These are phyloP conservation scores for Coracopsis vasa DNA, from an alignment of 2,113 vertebrate genomes.

Conservation along the genomic window DNA sequence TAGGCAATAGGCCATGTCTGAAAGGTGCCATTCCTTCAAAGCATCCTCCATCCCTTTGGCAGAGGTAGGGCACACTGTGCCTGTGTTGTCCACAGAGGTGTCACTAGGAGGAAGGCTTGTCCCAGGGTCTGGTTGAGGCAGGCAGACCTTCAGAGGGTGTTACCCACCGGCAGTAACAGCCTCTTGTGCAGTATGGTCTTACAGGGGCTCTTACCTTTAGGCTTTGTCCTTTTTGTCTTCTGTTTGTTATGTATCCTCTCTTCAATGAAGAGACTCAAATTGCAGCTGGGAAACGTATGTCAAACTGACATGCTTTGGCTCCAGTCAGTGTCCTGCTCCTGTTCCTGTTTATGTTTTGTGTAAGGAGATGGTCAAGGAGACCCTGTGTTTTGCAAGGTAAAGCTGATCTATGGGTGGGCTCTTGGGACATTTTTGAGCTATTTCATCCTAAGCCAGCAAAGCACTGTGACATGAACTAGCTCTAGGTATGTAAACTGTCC, in stretches of 20 bases:
- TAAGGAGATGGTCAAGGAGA: background rate
- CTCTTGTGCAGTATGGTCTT: background rate
- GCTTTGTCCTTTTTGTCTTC: background rate
- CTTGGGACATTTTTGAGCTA: background rate
- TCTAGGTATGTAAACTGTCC: background rate
- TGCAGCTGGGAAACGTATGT: background rate
- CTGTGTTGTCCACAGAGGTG: background rate
- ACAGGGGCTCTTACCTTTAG: background rate
- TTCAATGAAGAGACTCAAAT: background rate
- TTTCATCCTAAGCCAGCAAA: background rate
- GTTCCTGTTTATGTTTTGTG: background rate
- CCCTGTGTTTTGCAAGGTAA: background rate
- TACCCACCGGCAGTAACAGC: background rate
- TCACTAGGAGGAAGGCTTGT: background rate
- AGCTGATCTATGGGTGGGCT: background rate
- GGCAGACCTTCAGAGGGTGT: background rate
- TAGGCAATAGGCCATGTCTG: fast-evolving
- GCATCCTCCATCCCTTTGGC: background rate
- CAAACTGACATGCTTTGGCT: background rate
- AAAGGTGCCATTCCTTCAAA: background rate
- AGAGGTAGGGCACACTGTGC: background rate
- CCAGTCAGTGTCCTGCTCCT: background rate
- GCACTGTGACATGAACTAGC: background rate
- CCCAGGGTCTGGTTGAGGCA: background rate
- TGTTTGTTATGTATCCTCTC: background rate